These are phyloP conservation scores for Drosophila merina DNA, from an alignment of 2,888 invertebrate species.

Conservation along the genomic window DNA sequence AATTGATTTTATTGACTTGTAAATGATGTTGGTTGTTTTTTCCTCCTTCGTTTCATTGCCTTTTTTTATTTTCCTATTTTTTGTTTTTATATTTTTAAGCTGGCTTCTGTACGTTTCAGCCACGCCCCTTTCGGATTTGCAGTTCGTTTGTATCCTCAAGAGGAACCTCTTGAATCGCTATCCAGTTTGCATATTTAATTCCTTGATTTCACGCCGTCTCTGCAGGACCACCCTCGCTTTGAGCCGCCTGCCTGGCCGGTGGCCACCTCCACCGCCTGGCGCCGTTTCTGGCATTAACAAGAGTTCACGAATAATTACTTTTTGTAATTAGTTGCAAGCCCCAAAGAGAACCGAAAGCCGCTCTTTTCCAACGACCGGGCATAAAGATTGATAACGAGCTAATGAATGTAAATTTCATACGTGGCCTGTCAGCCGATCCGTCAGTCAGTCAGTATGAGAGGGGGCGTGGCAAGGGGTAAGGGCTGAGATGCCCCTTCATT, in stretches of 20 bases:
- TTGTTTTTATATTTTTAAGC: constrained; percentile 1
- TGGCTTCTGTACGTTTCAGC: constrained; percentile 20
- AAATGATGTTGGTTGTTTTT: constrained; percentile 61
- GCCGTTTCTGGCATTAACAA: constrained; percentile 55
- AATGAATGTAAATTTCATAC: constrained; percentile 83
- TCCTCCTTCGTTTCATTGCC: not conserved
- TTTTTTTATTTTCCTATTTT: not conserved
- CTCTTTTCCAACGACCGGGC: constrained; percentile 46
- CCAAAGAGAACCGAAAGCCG: constrained; percentile 54
- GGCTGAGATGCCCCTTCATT: constrained; percentile 32
- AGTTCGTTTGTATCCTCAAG: constrained; percentile 11
- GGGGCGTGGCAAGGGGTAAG: not conserved
- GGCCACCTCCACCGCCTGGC: constrained; percentile 15
- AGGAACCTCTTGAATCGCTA: constrained; percentile 1
- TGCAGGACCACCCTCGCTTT: constrained; percentile 25
- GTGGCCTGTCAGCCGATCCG: constrained; percentile 43
- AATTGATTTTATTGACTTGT: constrained; percentile 79
- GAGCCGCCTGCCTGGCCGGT: not conserved
- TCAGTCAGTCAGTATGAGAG: constrained; percentile 41
- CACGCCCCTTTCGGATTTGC: constrained; percentile 30
- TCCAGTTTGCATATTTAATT: constrained; percentile 58
- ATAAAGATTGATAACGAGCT: constrained; percentile 81
- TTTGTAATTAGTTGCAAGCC: constrained; percentile 80
- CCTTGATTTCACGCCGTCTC: constrained; percentile 68
- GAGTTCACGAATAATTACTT: constrained; percentile 78